Percentiles rank a stretch among this genome's conserved stretches.
Evolutionary conservation across 2,888 invertebrate genomes (phyloP).

Genomic region (Sesia bembeciformis): DNA sequence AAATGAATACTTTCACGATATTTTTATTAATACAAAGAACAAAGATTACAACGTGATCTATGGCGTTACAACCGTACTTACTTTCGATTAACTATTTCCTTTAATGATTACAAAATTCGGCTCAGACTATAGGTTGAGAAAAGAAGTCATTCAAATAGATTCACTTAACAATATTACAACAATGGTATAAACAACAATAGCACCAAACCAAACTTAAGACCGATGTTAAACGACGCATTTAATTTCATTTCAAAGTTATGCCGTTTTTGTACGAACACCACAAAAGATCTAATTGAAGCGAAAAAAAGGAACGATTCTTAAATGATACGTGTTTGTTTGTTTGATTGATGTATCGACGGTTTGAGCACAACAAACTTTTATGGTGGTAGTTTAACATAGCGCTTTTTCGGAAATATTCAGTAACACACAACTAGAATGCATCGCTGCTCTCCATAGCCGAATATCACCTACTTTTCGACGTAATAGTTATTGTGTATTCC

Average conservation of each 20-base stretch:
- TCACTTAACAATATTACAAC: constrained; percentile 33
- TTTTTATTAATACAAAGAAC: too few species aligned
- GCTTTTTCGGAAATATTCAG: too few species aligned
- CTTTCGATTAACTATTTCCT: too few species aligned
- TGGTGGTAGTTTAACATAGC: too few species aligned
- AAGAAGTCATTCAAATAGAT: constrained; percentile 25
- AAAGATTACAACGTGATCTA: too few species aligned
- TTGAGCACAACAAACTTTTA: constrained; percentile 1
- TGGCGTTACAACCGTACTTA: too few species aligned
- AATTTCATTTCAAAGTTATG: constrained; percentile 54
- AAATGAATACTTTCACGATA: too few species aligned
- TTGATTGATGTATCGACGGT: constrained; percentile 71
- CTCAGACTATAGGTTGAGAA: background rate
- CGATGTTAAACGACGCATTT: constrained; percentile 52
- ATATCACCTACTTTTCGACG: too few species aligned
- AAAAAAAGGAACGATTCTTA: constrained; percentile 51
- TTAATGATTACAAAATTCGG: background rate
- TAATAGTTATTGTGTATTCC: too few species aligned
- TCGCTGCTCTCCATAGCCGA: too few species aligned
- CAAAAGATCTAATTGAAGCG: constrained; percentile 72
- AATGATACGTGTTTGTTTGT: constrained; percentile 48
- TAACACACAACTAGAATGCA: too few species aligned
- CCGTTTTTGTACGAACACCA: constrained; percentile 43
- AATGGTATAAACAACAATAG: constrained; percentile 26
- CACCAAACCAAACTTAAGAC: constrained; percentile 19